These are phyloP conservation scores for Apodemus sylvaticus DNA, from an alignment of 2,113 vertebrate species.

Conservation along the genomic window DNA sequence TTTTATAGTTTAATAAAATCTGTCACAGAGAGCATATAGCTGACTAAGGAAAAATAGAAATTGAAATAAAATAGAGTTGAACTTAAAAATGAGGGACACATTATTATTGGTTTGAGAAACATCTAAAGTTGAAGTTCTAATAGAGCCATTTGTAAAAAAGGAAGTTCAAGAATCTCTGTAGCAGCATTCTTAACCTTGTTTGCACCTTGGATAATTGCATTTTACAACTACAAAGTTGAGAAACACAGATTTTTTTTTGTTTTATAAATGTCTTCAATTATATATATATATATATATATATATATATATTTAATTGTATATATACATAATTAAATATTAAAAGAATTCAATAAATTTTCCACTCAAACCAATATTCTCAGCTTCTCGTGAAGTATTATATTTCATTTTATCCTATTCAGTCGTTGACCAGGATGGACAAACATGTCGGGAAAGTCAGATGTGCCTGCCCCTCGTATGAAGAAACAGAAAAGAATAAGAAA, in stretches of 20 bases:
- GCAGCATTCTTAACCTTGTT: neutral
- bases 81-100: constrained; percentile 3
- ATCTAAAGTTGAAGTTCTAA: neutral
- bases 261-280: neutral
- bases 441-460: neutral
- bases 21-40: constrained; percentile 29
- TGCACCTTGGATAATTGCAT: neutral
- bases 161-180: neutral
- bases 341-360: constrained; percentile 15
- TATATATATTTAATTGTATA: too few relatives aligned
- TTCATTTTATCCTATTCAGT: neutral
- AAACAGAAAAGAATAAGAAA: constrained; percentile 18
- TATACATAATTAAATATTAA: neutral
- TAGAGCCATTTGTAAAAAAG: neutral
- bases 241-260: neutral
- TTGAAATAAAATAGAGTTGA: constrained; percentile 51
- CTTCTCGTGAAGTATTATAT: neutral
- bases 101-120: constrained; percentile 34
- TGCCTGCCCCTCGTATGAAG: neutral
- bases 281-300: neutral
- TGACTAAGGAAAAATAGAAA: constrained; percentile 46
- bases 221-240: constrained; percentile 6
- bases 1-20: constrained; percentile 61
- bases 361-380: neutral
- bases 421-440: neutral